These are phyloP conservation scores for Echeneis naucrates DNA, from an alignment of 2,797 vertebrate genomes.

Conservation along the genomic window DNA sequence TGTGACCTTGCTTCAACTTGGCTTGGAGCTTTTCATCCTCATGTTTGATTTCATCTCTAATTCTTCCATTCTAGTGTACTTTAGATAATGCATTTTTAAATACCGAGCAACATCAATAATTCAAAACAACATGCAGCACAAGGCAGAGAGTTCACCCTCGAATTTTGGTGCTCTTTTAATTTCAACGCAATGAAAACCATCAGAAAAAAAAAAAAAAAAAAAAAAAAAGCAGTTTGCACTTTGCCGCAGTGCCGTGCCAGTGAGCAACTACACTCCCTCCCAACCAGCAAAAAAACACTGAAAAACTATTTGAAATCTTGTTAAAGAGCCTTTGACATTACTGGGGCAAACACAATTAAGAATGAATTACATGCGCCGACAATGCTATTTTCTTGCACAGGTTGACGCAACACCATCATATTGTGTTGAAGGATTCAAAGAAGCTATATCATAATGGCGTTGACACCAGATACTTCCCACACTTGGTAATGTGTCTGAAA, in stretches of 20 bases:
- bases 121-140: constrained; percentile 27
- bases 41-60: constrained; percentile 26
- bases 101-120: constrained; percentile 48
- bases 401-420: constrained; percentile 25
- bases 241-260: constrained; percentile 24
- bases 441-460: constrained; percentile 12
- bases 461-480: constrained; percentile 35
- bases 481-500: constrained; percentile 43
- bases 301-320: constrained; percentile 52
- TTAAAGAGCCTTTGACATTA: constrained; percentile 65
- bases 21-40: neutral
- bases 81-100: constrained; percentile 51
- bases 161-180: constrained; percentile 22
- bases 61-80: constrained; percentile 22
- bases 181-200: constrained; percentile 42
- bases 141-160: constrained; percentile 20
- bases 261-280: constrained; percentile 27
- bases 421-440: constrained; percentile 34
- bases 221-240: constrained; percentile 25
- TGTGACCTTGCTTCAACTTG: neutral
- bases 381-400: constrained; percentile 37
- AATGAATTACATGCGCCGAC: constrained; percentile 60
- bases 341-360: constrained; percentile 68
- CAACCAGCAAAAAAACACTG: constrained; percentile 49
- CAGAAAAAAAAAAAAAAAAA: neutral